These are phyloP conservation scores for Cherax quadricarinatus DNA, from an alignment of 1,140 invertebrate species.

Conservation along the genomic window DNA sequence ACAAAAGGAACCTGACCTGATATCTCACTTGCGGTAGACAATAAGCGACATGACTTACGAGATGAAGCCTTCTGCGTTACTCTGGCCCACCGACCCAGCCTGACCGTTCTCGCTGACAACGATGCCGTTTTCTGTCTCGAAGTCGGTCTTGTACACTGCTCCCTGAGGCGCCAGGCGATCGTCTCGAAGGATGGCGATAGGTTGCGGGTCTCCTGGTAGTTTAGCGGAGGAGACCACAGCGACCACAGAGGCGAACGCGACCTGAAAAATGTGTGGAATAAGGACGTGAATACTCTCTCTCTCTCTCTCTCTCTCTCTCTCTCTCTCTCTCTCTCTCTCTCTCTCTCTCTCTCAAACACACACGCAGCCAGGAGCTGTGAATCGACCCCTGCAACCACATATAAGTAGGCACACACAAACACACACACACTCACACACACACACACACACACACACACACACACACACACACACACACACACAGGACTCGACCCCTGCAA, in stretches of 20 bases:
- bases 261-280: background rate
- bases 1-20: background rate
- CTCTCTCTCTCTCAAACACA: too few relatives aligned
- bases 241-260: background rate
- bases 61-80: constrained; percentile 44
- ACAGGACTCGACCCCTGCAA: too few relatives aligned
- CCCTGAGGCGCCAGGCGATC: constrained; percentile 12
- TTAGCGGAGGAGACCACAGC: background rate
- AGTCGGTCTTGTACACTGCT: constrained; percentile 26
- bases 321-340: background rate
- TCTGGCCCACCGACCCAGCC: constrained; percentile 25
- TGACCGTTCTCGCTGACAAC: constrained; percentile 23
- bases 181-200: constrained; percentile 27
- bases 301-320: too few relatives aligned
- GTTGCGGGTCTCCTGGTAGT: background rate
- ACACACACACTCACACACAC: too few relatives aligned
- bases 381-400: too few relatives aligned
- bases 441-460: too few relatives aligned
- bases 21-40: background rate
- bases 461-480: too few relatives aligned
- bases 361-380: too few relatives aligned
- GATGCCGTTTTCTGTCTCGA: constrained; percentile 52
- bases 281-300: background rate
- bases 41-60: constrained; percentile 2
- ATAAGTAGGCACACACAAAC: too few relatives aligned